phyloP scores from a whole-genome alignment of 2,797 vertebrate genomes.

The Mastacembelus armatus region DNA sequence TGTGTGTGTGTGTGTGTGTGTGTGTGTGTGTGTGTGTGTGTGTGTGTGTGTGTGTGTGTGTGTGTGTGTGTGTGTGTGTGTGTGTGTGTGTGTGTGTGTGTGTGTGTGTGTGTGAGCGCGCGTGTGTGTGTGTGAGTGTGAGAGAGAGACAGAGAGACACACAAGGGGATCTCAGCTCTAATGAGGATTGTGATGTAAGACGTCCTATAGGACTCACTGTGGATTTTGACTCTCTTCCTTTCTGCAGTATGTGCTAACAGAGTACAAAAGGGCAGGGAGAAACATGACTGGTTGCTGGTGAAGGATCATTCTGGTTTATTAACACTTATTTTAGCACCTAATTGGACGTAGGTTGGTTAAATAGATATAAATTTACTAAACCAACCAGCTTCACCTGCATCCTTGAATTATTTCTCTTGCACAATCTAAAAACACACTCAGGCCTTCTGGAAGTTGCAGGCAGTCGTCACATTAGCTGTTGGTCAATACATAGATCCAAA shows the following conservation, averaged over 20 bases:
- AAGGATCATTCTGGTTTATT: background rate
- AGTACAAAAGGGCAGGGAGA: background rate
- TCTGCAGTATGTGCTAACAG: conserved; percentile 8
- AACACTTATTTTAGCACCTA: background rate
- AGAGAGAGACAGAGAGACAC: background rate
- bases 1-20: conserved; percentile 5
- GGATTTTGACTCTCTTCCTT: conserved; percentile 12
- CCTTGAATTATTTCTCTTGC: background rate
- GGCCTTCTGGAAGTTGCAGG: too few relatives aligned
- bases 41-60: background rate
- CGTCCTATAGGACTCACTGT: conserved; percentile 32
- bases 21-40: background rate
- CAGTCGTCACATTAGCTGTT: too few relatives aligned
- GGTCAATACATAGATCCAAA: too few relatives aligned
- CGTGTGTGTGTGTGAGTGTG: conserved; percentile 6
- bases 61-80: conserved; percentile 4
- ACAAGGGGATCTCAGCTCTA: conserved; percentile 28
- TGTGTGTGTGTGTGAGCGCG: background rate
- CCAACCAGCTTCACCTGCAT: background rate
- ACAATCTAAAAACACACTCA: too few relatives aligned
- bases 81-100: background rate
- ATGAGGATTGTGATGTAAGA: conserved; percentile 49
- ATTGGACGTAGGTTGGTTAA: background rate
- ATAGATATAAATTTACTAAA: background rate
- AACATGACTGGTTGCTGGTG: background rate